Percentiles rank a stretch among this genome's conserved stretches.
These are phyloP conservation scores for Denticeps clupeoides DNA, from an alignment of 2,797 vertebrate genomes.

Conservation along the genomic window DNA sequence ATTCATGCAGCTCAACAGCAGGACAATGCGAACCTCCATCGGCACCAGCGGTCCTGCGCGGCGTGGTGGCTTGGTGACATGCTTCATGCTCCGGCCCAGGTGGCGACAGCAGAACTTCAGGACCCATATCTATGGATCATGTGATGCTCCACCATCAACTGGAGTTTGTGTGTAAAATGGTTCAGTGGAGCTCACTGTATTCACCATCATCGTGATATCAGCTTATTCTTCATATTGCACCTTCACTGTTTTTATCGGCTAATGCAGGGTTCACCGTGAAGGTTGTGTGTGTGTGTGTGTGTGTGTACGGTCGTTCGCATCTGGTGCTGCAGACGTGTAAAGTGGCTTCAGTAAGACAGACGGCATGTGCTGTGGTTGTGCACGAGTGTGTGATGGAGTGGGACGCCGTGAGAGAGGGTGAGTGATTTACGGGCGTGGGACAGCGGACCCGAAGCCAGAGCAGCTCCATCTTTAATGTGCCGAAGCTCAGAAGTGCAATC, in stretches of 20 bases:
- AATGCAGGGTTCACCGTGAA: no score
- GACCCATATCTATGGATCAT: no score
- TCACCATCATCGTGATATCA: no score
- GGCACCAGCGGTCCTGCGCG: no score
- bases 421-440: slow-evolving; percentile 4
- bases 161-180: not conserved
- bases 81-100: no score
- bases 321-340: not conserved
- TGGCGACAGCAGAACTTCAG: no score
- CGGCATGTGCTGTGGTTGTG: not conserved
- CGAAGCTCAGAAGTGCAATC: no score
- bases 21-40: not conserved
- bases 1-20: not conserved
- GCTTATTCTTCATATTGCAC: no score
- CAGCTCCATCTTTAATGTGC: not conserved
- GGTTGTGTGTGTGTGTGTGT: not conserved
- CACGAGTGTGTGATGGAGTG: not conserved
- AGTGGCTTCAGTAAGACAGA: not conserved
- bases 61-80: no score
- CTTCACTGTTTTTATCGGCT: no score
- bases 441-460: not conserved
- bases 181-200: no score
- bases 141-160: no score
- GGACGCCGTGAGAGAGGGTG: not conserved
- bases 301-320: not conserved